Evolutionary conservation across 2,113 vertebrate genomes (phyloP), one percentile per base, ranked within the genome.

Genomic region (Lamprotornis superbus): DNA sequence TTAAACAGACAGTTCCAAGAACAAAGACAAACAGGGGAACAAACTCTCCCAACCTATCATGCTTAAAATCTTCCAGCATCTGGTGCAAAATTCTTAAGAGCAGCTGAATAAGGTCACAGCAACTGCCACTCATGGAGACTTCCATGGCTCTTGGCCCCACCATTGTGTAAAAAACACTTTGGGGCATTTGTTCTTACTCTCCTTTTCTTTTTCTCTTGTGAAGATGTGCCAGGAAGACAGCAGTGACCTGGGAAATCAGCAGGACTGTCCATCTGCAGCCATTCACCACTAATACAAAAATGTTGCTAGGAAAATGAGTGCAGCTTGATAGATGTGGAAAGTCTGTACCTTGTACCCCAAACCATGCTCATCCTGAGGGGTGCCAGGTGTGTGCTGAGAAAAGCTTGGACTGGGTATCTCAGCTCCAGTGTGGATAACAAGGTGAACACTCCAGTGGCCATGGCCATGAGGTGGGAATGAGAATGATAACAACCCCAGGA

Each of bases 361-460:
- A 15, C 2, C 2, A 9, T 39, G 7, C 11, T 33, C 16, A 56
- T 11, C n/a, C 6, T 0, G 0, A 60, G 23, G 40, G 2, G 1
- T 53, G n/a, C 37, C 23, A 85, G 31, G 9, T 5, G 2, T 39
- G 19, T 63, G 7, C 35, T 75, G 16, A 0, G 0, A 60, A 84
- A 57, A 75, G 8, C 33, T 24, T 50, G 47, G 47, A 6, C 42
- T 71, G 31, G 28, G 9, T 47, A 42, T 56, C 17, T 53, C 39
- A 52, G 35, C 10, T 31, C 17, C 27, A 55, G 23, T 4, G 5
- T 4, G 6, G 10, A 15, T 16, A 31, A 13, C 33, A 55, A 40
- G 57, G 18, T 1, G 2, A 91, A 39, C 3, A 3, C 1, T 20
- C 30, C 42, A 70, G 19, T 13, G 15, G 3, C 17, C 39, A 9